These are phyloP conservation scores for Geopemphigus sp. DNA, from an alignment of 1,140 invertebrate species.

Conservation along the genomic window DNA sequence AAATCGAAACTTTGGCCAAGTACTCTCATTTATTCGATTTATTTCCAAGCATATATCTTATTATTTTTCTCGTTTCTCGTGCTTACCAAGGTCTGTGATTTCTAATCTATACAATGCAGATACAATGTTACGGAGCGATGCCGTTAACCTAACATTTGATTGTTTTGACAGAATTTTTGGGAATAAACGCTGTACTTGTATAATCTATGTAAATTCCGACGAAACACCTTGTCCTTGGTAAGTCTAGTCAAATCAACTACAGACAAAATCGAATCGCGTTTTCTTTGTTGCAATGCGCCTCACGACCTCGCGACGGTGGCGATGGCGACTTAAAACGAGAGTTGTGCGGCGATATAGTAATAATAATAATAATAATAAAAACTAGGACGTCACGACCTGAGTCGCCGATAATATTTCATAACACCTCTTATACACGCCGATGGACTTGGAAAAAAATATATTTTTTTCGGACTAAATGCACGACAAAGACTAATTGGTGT, in stretches of 20 bases:
- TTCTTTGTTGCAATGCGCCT: constrained; percentile 14
- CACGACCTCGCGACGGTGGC: constrained; percentile 22
- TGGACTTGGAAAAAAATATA: not conserved
- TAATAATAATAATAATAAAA: constrained; percentile 20
- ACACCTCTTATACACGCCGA: constrained; percentile 8
- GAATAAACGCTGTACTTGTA: no score
- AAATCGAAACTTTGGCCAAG: no score
- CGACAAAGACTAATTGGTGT: constrained; percentile 20
- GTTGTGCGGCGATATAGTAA: constrained; percentile 21
- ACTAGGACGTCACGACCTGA: constrained; percentile 26
- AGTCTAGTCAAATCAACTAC: no score
- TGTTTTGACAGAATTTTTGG: no score
- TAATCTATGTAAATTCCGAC: no score
- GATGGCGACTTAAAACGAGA: not conserved
- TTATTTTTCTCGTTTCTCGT: no score
- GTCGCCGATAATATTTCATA: constrained; percentile 17
- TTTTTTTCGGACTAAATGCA: not conserved
- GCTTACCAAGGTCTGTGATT: no score
- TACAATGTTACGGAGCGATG: no score
- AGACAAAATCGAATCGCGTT: constrained; percentile 17
- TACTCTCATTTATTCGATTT: no score
- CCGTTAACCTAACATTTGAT: no score
- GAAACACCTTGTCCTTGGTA: not conserved
- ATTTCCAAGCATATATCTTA: no score
- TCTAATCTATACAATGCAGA: no score